These are phyloP conservation scores for Zonitis immaculata DNA, from an alignment of 2,888 invertebrate genomes.

Conservation along the genomic window DNA sequence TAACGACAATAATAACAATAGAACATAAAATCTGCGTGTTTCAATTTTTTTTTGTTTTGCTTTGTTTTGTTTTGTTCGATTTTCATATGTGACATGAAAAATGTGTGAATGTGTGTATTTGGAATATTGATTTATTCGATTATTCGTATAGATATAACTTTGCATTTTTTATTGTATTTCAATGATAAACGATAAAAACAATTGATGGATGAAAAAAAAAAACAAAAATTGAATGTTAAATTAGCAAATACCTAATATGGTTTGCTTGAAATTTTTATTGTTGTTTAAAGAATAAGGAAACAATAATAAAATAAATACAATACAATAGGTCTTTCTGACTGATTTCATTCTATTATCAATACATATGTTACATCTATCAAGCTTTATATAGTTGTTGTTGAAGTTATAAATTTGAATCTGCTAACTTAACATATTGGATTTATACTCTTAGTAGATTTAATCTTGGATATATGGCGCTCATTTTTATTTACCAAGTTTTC, in stretches of 20 bases:
- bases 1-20: conserved; percentile 30
- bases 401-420: too few species aligned
- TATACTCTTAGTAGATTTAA: too few species aligned
- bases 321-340: background rate
- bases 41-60: conserved; percentile 25
- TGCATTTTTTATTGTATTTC: conserved; percentile 1
- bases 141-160: conserved; percentile 16
- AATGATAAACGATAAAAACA: too few species aligned
- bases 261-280: background rate
- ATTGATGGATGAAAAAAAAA: too few species aligned
- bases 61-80: background rate
- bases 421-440: too few species aligned
- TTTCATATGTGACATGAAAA: conserved; percentile 8
- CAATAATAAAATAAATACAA: background rate
- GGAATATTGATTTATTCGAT: conserved; percentile 25
- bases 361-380: background rate
- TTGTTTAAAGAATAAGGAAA: background rate
- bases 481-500: too few species aligned
- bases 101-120: conserved; percentile 7
- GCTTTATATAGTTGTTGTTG: background rate
- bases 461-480: too few species aligned
- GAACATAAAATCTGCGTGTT: conserved; percentile 41
- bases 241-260: too few species aligned
- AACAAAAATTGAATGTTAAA: too few species aligned
- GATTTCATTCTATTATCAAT: background rate